Percentiles rank a stretch among this genome's conserved stretches.
Evolutionary conservation across 2,888 invertebrate genomes (phyloP).

Genomic region (Andrena bicolor): DNA sequence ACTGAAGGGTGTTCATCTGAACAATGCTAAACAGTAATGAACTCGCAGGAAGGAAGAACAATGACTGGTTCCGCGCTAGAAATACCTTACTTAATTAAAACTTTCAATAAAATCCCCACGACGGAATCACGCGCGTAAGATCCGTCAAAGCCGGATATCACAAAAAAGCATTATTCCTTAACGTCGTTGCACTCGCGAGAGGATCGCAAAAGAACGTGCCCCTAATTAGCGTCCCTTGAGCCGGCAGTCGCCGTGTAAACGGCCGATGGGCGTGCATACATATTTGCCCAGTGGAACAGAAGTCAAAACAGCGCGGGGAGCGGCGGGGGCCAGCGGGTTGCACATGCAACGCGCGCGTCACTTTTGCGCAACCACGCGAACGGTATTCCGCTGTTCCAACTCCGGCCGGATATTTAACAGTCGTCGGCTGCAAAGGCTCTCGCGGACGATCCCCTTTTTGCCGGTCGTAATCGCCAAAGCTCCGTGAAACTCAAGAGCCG

Average conservation of each 20-base stretch:
- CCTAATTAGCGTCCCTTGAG: conserved; percentile 22
- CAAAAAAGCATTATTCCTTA: neutral
- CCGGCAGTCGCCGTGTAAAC: neutral
- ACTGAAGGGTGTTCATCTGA: no score
- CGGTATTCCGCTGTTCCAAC: conserved; percentile 43
- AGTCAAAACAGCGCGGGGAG: conserved; percentile 7
- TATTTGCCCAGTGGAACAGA: conserved; percentile 16
- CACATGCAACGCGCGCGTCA: conserved; percentile 22
- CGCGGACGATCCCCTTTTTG: conserved; percentile 47
- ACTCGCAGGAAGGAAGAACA: no score
- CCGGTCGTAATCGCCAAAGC: conserved; percentile 70
- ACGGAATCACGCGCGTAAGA: no score
- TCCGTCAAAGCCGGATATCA: neutral
- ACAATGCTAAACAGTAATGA: no score
- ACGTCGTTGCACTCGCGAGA: neutral
- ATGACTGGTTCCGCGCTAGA: no score
- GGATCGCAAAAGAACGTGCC: neutral
- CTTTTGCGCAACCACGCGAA: conserved; percentile 29
- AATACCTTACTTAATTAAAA: no score
- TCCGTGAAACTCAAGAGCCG: conserved; percentile 71
- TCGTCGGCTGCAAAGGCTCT: conserved; percentile 51
- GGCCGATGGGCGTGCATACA: neutral
- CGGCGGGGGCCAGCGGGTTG: neutral
- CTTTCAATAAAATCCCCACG: no score
- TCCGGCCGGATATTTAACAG: conserved; percentile 71